Percentiles rank a stretch among this genome's conserved stretches.
Conservation (phyloP, 2,797 vertebrate genomes). For the Molossus molossus region DNA sequence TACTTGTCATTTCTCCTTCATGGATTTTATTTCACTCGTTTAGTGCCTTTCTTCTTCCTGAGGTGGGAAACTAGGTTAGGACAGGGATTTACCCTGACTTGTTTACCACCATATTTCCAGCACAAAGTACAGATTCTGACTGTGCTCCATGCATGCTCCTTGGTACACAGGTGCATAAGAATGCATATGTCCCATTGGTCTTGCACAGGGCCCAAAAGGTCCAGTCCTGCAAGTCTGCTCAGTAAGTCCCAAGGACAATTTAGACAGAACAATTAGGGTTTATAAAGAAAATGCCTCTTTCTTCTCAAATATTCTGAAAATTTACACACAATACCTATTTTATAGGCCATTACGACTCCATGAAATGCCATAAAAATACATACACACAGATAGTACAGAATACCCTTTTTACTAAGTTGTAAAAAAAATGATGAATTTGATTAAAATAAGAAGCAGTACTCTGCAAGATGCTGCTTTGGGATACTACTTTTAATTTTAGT, state of each 20-base stretch:
- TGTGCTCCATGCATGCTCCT: background rate
- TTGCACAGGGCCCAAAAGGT: background rate
- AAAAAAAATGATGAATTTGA: slow-evolving; percentile 55
- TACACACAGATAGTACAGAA: slow-evolving; percentile 61
- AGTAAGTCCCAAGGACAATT: background rate
- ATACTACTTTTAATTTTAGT: slow-evolving; percentile 76
- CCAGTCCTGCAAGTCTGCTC: background rate
- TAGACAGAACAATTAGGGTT: background rate
- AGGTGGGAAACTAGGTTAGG: background rate
- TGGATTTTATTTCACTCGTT: slow-evolving; percentile 9
- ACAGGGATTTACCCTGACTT: background rate
- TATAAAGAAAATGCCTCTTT: background rate
- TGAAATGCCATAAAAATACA: slow-evolving; percentile 56
- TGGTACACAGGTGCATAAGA: background rate
- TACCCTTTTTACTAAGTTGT: slow-evolving; percentile 39
- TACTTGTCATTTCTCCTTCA: background rate
- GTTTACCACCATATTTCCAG: background rate
- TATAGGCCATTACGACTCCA: slow-evolving; percentile 15
- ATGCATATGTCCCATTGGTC: background rate
- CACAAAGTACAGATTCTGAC: background rate
- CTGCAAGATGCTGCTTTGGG: background rate
- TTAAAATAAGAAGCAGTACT: slow-evolving; percentile 75
- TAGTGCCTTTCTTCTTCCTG: background rate
- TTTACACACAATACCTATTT: slow-evolving; percentile 48
- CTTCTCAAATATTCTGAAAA: slow-evolving; percentile 62